Evolutionary conservation across 2,888 invertebrate genomes (phyloP), one percentile per base, ranked within the genome.

Genomic region (Phlogophora meticulosa): DNA sequence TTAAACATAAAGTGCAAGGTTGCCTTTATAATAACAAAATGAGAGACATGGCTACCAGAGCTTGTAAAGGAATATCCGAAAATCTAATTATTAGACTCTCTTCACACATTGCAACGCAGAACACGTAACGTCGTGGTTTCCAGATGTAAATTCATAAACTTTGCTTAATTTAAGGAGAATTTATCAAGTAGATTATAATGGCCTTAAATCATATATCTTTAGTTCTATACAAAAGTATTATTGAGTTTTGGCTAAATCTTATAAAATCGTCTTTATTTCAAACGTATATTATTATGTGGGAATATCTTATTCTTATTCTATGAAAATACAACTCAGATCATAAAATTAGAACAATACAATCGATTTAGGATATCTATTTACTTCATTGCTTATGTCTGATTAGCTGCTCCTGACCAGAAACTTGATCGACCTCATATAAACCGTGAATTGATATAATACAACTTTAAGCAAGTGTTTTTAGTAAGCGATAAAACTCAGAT

Each of bases 271-370:
- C 2, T 63, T 43, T 5, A 13, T 2, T 32, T 36, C 7, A 36
- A 42, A 22, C n/a, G n/a, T 68, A 59, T 34, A 46, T 20, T 51
- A 40, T 46, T 57, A 32, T 53, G 17, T 57, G 42, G 13, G 7
- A 62, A 57, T 46, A 38, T 46, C 22, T 24, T 72, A 71, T 24
- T 46, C 22, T 24, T 72, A 71, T 24, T 57, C 40, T 53, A 71
- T 71, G n/a, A 42, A 72, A 72, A 46, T 60, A 49, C 42, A 57
- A 49, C 20, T 65, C 72, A 73, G 73, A 72, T 73, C 72, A 34
- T 51, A 56, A n/a, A 13, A 72, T 66, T 45, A 40, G 20, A 61
- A 34, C 48, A 48, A 43, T 61, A 57, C 49, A 22, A 32, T 53
- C 24, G 32, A 13, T 28, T 32, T 7, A 62, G 38, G 20, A 15